These are phyloP conservation scores for Hylia prasina DNA, from an alignment of 2,113 vertebrate genomes.

Conservation along the genomic window DNA sequence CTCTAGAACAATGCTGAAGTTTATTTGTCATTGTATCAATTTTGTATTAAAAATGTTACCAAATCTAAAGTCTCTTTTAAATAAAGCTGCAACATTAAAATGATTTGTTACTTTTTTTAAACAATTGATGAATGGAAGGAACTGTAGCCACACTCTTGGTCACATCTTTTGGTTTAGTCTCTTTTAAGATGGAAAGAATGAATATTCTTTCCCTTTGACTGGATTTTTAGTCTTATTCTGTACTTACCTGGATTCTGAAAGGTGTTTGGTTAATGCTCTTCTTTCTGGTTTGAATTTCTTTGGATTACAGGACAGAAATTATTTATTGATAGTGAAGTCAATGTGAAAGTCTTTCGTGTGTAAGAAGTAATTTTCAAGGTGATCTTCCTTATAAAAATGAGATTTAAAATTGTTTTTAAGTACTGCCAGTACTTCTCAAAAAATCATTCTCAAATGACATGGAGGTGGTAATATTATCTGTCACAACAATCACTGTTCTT, in stretches of 20 bases:
- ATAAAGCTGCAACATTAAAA: constrained; percentile 36
- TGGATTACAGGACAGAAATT: neutral
- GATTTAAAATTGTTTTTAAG: neutral
- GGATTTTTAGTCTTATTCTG: neutral
- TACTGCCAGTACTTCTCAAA: neutral
- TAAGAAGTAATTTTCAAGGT: neutral
- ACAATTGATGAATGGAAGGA: neutral
- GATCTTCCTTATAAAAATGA: neutral
- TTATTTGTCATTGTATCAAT: neutral
- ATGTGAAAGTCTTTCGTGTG: neutral
- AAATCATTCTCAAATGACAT: neutral
- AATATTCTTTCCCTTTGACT: neutral
- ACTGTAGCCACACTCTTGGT: neutral
- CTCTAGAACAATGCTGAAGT: neutral
- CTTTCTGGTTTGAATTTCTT: neutral
- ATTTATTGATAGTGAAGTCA: neutral
- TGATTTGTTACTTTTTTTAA: neutral
- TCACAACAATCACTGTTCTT: neutral
- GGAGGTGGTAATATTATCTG: neutral
- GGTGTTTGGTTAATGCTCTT: neutral
- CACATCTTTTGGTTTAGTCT: neutral
- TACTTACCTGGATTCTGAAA: neutral
- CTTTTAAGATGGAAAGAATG: neutral
- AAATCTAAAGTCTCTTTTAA: neutral
- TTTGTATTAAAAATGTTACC: neutral